Conservation (phyloP, 2,888 invertebrate species). For the Trichacis sp. region DNA sequence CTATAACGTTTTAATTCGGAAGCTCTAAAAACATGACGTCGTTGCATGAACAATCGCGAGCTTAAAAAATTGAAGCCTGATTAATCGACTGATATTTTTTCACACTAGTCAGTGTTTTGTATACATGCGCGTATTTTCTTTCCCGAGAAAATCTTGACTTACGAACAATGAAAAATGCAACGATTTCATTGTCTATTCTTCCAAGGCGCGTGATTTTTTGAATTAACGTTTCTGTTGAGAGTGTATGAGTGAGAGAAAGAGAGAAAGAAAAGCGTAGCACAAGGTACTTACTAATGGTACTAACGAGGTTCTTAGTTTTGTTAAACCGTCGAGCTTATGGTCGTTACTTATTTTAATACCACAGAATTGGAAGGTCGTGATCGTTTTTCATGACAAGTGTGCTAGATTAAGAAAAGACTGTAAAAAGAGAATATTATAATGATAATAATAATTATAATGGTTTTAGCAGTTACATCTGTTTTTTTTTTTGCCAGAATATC, state of each 20-base stretch:
- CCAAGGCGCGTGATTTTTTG: neutral
- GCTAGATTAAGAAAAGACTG: conserved; percentile 37
- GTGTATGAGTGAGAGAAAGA: neutral
- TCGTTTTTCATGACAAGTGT: conserved; percentile 35
- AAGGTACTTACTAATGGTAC: conserved; percentile 4
- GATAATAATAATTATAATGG: too few relatives aligned
- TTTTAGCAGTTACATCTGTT: conserved; percentile 25
- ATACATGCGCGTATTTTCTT: neutral
- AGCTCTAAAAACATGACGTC: conserved; percentile 12
- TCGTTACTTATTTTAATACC: too few relatives aligned
- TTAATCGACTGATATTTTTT: conserved; percentile 8
- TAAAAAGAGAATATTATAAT: conserved; percentile 36
- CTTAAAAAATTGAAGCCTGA: neutral
- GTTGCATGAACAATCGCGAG: conserved; percentile 12
- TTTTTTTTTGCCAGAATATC: too few relatives aligned
- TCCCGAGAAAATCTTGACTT: neutral
- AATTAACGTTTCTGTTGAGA: neutral
- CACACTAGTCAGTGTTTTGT: conserved; percentile 4
- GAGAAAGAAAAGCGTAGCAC: neutral
- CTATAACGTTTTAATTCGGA: conserved; percentile 2
- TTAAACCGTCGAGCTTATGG: neutral
- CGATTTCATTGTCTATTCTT: conserved; percentile 6
- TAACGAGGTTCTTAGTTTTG: neutral
- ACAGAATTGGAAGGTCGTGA: too few relatives aligned
- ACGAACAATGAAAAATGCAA: conserved; percentile 6